Evolutionary conservation across 2,888 invertebrate species (phyloP).

Genomic region (Melanotus villosus): DNA sequence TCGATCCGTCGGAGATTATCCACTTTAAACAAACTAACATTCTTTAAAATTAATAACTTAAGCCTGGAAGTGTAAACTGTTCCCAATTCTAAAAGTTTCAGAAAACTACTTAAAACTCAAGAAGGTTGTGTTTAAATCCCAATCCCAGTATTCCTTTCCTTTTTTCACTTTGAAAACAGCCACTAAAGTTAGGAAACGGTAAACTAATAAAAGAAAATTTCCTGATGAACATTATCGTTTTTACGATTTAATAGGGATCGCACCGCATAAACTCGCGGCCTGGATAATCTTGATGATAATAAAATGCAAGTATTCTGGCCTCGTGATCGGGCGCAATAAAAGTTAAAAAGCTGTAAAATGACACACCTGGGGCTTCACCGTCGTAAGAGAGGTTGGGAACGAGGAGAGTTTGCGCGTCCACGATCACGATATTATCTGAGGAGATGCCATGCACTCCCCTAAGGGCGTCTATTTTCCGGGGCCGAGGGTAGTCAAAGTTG

Average conservation of each 20-base stretch:
- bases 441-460: conserved; percentile 87
- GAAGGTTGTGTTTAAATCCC: too few species aligned
- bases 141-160: too few species aligned
- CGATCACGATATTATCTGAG: conserved; percentile 90
- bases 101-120: too few species aligned
- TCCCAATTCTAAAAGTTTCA: too few species aligned
- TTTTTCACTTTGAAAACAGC: too few species aligned
- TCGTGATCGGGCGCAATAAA: conserved; percentile 46
- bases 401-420: conserved; percentile 93
- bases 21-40: too few species aligned
- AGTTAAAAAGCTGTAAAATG: conserved; percentile 49
- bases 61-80: too few species aligned
- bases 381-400: conserved; percentile 93
- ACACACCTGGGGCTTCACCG: conserved; percentile 90
- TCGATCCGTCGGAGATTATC: too few species aligned
- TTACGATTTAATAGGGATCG: conserved; percentile 30
- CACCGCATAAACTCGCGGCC: conserved; percentile 24
- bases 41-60: too few species aligned
- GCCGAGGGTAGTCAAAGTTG: conserved; percentile 85
- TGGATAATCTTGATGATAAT: conserved; percentile 43
- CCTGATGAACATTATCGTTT: conserved; percentile 36
- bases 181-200: neutral
- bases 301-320: conserved; percentile 42
- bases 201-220: conserved; percentile 33
- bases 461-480: conserved; percentile 83